Evolutionary conservation across 35 echinoderm and acorn worm genomes (phyloP), one percentile per base, ranked within the genome.

Genomic region (Heliocidaris tuberculata): DNA sequence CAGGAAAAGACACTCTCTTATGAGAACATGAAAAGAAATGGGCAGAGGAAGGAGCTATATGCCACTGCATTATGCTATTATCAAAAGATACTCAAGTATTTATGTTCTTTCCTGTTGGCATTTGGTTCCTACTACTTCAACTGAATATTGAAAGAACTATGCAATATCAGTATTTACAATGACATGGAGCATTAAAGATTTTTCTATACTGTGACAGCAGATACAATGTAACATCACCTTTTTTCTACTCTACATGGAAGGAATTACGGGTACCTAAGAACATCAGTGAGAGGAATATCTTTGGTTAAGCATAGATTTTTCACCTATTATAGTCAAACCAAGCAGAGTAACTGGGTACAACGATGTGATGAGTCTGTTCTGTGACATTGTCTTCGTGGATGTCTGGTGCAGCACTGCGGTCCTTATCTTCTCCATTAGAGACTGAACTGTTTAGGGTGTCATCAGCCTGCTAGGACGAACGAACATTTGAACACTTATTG

Each of bases 321-420:
- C 94, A 97, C 96, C 96, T 98, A 94, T 99, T 99, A 59, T 99
- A 97, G 94, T 99, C 98, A 99, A 99, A 99, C 98, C 98, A 99
- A 32, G 96, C 98, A 29, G 98, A 94, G 59, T 99, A 99, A 91
- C 98, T 99, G 59, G 98, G 98, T 31, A 99, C 96, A 60, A 99
- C 96, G 94, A 99, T 99, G 86, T 99, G 98, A 95, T 97, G 97
- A 0, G 98, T 99, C 86, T 99, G 98, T 48, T 99, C 98, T 94
- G 97, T 99, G 7, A 99, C 98, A 52, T 99, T 97, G 42, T 97
- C 97, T 78, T 96, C 96, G 49, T 97, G 96, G 21, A 93, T 71
- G 30, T 92, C 88, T 48, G 94, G 88, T 6, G 93, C 88, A 21
- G 56, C 85, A 47, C 90, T 97, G 49, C 95, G 86, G 21, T 96